Base-by-base conservation (phyloP, 2,888 invertebrate genomes). In the Tortrix viridana region DNA sequence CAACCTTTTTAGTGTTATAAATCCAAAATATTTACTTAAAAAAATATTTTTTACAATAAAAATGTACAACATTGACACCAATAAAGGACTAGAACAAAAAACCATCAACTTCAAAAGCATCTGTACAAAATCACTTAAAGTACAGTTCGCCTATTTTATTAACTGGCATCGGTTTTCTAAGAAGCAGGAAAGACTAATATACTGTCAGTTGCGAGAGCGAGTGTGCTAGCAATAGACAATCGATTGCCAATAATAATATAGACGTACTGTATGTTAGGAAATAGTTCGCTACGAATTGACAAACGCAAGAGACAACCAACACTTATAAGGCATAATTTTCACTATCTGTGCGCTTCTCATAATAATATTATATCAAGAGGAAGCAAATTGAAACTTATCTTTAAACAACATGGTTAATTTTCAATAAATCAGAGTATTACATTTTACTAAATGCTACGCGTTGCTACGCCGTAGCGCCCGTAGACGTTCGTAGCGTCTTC, bases 241-340 rank as follows among this genome's bases (percentile, higher is more conserved):
- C 14, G 5, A 48, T 16, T n/a, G 7, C n/a, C 6, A 23, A 5
- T 1, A 3, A 23, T 16, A 26, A 26, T 14, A 46, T 3, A 16
- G 19, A 22, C 18, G 1, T 18, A 32, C 16, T 19, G 18, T 41
- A 53, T 22, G 22, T 37, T 20, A 14, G 22, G 6, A 37, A 53
- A 5, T 32, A 5, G 12, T 37, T 12, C 7, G 16, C 44, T 49
- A 60, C 41, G 26, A 43, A 50, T 48, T n/a, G 32, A 60, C 49
- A 23, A 56, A 60, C 60, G 46, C 22, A 66, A 60, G 60, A 67
- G 32, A 62, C 59, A 63, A 50, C 55, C 54, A 68, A 67, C 65
- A 65, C 43, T 56, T 43, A 69, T 65, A 69, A 69, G 69, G 69
- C 67, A 69, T 26, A 26, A 57, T 49, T 32, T 53, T 64, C 56